phyloP scores from a whole-genome alignment of 2,797 vertebrate genomes.

The Kryptolebias ocellatus region DNA sequence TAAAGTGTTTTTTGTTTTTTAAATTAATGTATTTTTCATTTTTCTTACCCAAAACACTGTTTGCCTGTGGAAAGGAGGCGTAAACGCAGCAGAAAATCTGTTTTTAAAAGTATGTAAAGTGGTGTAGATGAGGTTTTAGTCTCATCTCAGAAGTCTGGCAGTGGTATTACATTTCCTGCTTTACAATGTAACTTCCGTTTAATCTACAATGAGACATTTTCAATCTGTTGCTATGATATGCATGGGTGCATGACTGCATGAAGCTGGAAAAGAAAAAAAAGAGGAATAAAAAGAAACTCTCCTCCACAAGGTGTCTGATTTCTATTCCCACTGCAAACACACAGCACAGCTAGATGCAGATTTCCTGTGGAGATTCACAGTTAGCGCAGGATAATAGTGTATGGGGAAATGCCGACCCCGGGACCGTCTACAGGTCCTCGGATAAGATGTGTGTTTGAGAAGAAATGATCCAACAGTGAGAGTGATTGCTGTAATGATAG shows the following conservation, averaged over 20 bases:
- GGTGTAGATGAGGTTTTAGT: slow-evolving; percentile 32
- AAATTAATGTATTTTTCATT: too few species aligned
- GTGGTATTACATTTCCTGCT: slow-evolving; percentile 54
- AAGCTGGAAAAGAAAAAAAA: slow-evolving; percentile 32
- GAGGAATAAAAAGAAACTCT: slow-evolving; percentile 7
- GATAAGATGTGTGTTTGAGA: slow-evolving; percentile 65
- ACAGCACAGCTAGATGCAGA: slow-evolving; percentile 75
- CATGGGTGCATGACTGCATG: slow-evolving; percentile 50
- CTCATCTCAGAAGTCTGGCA: slow-evolving; percentile 62
- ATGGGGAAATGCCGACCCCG: slow-evolving; percentile 57
- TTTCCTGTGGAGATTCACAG: slow-evolving; percentile 79
- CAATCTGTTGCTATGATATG: slow-evolving; percentile 69
- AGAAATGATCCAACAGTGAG: slow-evolving; percentile 74
- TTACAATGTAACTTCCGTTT: slow-evolving; percentile 60
- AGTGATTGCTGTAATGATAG: slow-evolving; percentile 81
- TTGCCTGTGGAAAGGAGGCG: too few species aligned
- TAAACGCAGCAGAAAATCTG: too few species aligned
- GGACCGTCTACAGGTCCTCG: slow-evolving; percentile 48
- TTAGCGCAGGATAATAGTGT: slow-evolving; percentile 79
- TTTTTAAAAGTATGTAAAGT: too few species aligned
- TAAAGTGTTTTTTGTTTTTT: too few species aligned
- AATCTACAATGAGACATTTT: slow-evolving; percentile 63
- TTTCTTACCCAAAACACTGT: too few species aligned
- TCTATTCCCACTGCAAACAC: slow-evolving; percentile 73
- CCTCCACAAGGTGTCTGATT: slow-evolving; percentile 78